Percentiles rank a stretch among this genome's conserved stretches.
These are phyloP conservation scores for Chiloscyllium punctatum DNA, from an alignment of 2,797 vertebrate species.

Conservation along the genomic window DNA sequence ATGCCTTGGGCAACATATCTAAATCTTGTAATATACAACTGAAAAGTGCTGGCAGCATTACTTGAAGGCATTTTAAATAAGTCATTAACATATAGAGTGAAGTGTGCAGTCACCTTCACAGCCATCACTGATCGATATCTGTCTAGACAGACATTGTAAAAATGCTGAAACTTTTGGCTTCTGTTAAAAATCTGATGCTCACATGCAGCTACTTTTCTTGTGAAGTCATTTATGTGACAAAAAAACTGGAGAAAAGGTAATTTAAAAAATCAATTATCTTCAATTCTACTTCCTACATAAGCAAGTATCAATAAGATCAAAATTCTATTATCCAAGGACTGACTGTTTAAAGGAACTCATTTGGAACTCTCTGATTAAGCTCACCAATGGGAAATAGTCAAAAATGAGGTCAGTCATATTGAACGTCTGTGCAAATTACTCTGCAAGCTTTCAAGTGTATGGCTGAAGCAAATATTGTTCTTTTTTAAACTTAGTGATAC, in stretches of 20 bases:
- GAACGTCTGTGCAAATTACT: background rate
- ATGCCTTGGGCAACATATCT: background rate
- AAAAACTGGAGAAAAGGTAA: background rate
- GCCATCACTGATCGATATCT: slow-evolving; percentile 10
- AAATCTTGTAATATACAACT: background rate
- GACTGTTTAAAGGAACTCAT: background rate
- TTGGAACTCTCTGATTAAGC: slow-evolving; percentile 14
- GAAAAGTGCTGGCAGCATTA: background rate
- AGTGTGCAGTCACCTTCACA: slow-evolving; percentile 6
- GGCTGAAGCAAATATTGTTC: background rate
- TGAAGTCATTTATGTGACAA: no score
- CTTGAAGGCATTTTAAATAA: background rate
- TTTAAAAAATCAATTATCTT: background rate
- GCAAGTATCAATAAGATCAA: slow-evolving; percentile 23
- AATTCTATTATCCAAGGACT: background rate
- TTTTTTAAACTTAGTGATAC: no score
- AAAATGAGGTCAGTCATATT: background rate
- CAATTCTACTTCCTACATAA: background rate
- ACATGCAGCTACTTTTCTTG: background rate
- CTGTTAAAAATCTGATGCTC: background rate
- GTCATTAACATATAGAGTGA: slow-evolving; percentile 31
- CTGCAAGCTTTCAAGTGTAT: background rate
- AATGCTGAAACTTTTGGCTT: background rate
- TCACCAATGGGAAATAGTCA: background rate
- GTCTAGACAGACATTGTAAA: background rate